Evolutionary conservation across 2,113 vertebrate genomes (phyloP).

Genomic region (Scortum barcoo): DNA sequence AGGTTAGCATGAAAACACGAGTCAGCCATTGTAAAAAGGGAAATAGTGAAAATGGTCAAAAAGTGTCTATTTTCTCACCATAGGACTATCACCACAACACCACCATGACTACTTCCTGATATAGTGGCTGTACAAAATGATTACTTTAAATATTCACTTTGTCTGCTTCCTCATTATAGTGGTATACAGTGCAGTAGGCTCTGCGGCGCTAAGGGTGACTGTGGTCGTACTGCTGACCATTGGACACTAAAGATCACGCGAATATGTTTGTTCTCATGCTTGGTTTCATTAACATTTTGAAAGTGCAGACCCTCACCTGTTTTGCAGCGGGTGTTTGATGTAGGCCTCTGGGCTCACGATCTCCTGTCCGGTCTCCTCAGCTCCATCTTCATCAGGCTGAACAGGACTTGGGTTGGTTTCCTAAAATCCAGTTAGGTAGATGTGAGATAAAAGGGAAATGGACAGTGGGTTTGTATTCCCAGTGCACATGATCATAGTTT

Average conservation of each 20-base stretch:
- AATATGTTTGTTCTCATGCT: too few relatives aligned
- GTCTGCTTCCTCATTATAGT: background rate
- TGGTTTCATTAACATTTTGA: too few relatives aligned
- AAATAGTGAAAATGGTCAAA: background rate
- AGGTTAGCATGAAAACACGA: too few relatives aligned
- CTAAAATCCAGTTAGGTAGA: conserved; percentile 71
- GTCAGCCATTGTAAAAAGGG: background rate
- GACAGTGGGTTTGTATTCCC: background rate
- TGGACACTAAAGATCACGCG: too few relatives aligned
- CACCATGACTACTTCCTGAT: background rate
- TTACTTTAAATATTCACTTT: background rate
- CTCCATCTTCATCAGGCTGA: conserved; percentile 90
- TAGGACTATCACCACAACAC: background rate
- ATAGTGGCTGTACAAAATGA: background rate
- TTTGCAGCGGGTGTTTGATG: conserved; percentile 98
- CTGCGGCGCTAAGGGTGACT: background rate
- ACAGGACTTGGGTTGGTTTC: conserved; percentile 90
- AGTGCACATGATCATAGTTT: background rate
- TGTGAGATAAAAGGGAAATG: background rate
- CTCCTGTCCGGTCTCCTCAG: conserved; percentile 90
- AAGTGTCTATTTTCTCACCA: background rate
- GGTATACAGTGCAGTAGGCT: background rate
- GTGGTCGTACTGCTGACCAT: too few relatives aligned
- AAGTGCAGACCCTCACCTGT: conserved; percentile 85
- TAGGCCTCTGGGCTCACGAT: conserved; percentile 95